Evolutionary conservation across 2,113 vertebrate species (phyloP).

Genomic region (Candoia aspera): DNA sequence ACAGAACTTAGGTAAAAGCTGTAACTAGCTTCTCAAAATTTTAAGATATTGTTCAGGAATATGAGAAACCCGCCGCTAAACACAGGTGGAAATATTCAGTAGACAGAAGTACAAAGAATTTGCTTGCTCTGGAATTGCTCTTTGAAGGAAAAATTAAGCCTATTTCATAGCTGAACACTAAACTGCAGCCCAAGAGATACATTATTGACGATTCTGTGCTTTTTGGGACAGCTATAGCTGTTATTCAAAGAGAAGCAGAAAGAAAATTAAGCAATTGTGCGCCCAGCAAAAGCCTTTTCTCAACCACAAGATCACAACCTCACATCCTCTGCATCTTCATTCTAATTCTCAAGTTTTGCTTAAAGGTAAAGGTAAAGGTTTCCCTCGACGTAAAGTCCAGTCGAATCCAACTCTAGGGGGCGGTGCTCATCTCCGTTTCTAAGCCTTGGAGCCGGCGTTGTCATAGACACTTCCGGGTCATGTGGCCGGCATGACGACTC

Average conservation of each 20-base stretch:
- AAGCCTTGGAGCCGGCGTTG: too few relatives aligned
- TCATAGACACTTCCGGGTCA: too few relatives aligned
- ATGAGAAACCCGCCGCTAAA: neutral
- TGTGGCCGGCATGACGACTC: too few relatives aligned
- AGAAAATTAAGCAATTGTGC: neutral
- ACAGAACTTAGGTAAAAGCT: neutral
- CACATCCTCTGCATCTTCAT: neutral
- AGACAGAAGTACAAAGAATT: neutral
- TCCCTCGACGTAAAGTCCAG: too few relatives aligned
- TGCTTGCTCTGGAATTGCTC: neutral
- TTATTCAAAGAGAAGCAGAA: neutral
- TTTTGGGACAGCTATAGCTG: neutral
- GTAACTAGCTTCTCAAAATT: neutral
- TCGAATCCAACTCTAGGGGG: too few relatives aligned
- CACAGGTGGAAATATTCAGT: neutral
- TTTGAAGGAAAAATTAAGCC: constrained; percentile 5
- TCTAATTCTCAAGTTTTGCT: neutral
- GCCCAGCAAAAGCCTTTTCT: neutral
- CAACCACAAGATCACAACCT: neutral
- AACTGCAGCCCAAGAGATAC: neutral
- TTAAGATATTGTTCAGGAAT: neutral
- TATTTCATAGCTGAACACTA: neutral
- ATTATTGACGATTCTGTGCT: neutral
- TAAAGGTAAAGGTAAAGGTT: too few relatives aligned
- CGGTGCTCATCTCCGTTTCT: too few relatives aligned